phyloP scores from a whole-genome alignment of 2,113 vertebrate genomes.

The Rhinopomastus cyanomelas region DNA sequence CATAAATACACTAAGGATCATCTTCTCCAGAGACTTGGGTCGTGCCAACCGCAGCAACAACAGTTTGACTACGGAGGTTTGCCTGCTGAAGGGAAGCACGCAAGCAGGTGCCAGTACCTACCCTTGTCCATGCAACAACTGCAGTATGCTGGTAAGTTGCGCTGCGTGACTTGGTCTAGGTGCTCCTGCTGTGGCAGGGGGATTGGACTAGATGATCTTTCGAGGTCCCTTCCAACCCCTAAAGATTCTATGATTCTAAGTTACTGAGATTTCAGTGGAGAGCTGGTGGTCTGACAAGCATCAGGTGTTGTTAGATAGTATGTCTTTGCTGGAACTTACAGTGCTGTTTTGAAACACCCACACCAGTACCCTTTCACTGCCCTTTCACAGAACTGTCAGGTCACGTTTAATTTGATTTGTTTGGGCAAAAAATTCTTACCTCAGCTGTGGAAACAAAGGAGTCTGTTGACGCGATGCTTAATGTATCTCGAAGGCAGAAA shows the following conservation, averaged over 20 bases:
- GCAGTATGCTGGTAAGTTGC: background rate
- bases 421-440: conserved; percentile 71
- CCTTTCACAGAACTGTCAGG: background rate
- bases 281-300: background rate
- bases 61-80: background rate
- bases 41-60: background rate
- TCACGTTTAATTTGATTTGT: background rate
- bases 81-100: background rate
- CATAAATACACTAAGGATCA: background rate
- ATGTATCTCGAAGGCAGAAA: conserved; percentile 81
- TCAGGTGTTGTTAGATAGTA: background rate
- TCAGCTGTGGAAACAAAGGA: conserved; percentile 93
- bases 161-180: too few species aligned
- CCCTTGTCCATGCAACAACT: background rate
- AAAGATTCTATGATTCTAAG: too few species aligned
- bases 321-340: background rate
- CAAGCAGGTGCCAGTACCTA: background rate
- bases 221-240: too few species aligned
- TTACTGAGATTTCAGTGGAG: background rate
- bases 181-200: too few species aligned
- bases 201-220: too few species aligned
- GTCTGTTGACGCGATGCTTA: conserved; percentile 87
- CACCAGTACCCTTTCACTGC: background rate
- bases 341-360: background rate
- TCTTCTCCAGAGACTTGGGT: background rate